Evolutionary conservation across 2,888 invertebrate genomes (phyloP), one percentile per base, ranked within the genome.

Genomic region (Neelides folsomi): DNA sequence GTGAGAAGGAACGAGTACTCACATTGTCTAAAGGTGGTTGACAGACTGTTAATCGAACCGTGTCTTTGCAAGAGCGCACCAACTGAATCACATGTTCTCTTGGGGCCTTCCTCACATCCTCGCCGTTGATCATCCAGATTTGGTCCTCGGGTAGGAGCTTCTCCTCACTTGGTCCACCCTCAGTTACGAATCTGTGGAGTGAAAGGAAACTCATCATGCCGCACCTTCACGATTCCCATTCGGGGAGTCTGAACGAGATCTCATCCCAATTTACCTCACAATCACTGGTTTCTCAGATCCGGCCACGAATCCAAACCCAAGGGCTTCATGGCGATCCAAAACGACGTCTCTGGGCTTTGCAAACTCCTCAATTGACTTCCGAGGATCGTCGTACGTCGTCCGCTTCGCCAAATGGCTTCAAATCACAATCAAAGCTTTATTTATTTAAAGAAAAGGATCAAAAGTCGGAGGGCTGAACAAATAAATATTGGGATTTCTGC

Each of bases 261-360:
- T 16, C 20, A 27, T 40, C 12, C 18, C 36, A 19, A 4, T 62
- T 59, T 62, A 71, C 71, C 93, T 78, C 19, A 93, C 90, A 53
- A 92, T 83, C 46, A 92, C 92, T 0, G 93, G 93, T 66, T 82
- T 80, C 71, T 93, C 90, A 37, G 88, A 88, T 12, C 93, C 92
- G 1, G 92, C 92, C n/a, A 93, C 92, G 71, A 93, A 93, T 1
- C 93, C 93, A 69, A 92, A 93, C 0, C 92, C 92, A 57, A 88
- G 76, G 51, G 84, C 81, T 0, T 82, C 75, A 64, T 86, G 83
- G 41, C 90, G 72, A 61, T 79, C 76, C 58, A 92, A 76, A 58
- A 79, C 77, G 52, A 88, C 83, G 48, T 81, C 76, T 10, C 89
- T 73, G 0, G 89, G 87, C 55, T 83, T 80, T 0, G 89, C 88